Conservation (phyloP, 2,113 vertebrate genomes). For the Amblyornis subalaris region DNA sequence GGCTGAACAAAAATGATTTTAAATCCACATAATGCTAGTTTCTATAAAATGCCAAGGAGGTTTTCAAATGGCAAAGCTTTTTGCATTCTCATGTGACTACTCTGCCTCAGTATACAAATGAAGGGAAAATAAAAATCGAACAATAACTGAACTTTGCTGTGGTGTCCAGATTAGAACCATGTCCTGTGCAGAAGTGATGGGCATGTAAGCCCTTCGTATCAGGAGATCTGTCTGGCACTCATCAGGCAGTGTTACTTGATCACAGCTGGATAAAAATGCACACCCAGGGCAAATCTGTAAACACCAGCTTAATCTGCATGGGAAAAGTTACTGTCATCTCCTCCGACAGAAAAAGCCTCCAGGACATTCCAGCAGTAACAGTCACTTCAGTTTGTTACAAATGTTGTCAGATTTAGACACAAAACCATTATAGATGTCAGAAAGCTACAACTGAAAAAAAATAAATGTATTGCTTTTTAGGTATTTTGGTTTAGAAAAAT, state of each 20-base stretch:
- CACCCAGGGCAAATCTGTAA: slow-evolving; percentile 91
- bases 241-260: slow-evolving; percentile 79
- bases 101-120: not conserved
- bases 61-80: not conserved
- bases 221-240: slow-evolving; percentile 81
- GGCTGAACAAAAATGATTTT: not conserved
- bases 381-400: slow-evolving; percentile 75
- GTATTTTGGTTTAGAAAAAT: slow-evolving; percentile 35
- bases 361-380: slow-evolving; percentile 78
- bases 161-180: slow-evolving; percentile 8
- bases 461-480: slow-evolving; percentile 8
- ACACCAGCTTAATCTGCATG: slow-evolving; percentile 94
- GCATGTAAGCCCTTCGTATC: slow-evolving; percentile 66
- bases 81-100: not conserved
- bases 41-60: not conserved
- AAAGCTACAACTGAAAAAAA: slow-evolving; percentile 57
- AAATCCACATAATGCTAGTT: not conserved
- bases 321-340: slow-evolving; percentile 87
- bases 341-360: slow-evolving; percentile 84
- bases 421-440: slow-evolving; percentile 84
- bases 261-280: slow-evolving; percentile 84
- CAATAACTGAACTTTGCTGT: not conserved
- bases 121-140: not conserved
- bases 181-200: slow-evolving; percentile 46
- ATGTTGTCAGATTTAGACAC: slow-evolving; percentile 80